These are phyloP conservation scores for Tipula lateralis DNA, from an alignment of 2,888 invertebrate genomes.

Conservation along the genomic window DNA sequence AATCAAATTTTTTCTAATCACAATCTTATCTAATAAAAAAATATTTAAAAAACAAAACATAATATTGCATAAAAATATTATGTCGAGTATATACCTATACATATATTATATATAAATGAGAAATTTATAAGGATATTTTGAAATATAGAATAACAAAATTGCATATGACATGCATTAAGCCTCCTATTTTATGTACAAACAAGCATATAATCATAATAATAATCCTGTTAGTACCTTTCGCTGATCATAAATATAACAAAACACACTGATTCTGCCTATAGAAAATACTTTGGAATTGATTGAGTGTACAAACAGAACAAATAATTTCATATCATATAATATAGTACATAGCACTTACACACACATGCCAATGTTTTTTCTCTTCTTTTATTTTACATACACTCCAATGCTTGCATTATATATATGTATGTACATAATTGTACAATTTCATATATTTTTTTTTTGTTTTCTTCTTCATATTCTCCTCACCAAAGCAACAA, in stretches of 20 bases:
- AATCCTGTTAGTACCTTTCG: not conserved
- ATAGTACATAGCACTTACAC: not conserved
- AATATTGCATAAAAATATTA: not conserved
- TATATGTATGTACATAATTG: not conserved
- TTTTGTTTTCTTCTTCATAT: not conserved
- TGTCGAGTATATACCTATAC: not conserved
- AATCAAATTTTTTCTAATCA: not conserved
- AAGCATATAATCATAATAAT: not conserved
- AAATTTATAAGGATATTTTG: not conserved
- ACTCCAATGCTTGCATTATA: not conserved
- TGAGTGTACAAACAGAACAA: not conserved
- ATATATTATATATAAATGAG: not conserved
- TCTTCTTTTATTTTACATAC: constrained; percentile 12
- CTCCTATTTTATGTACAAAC: not conserved
- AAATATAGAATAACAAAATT: constrained; percentile 4
- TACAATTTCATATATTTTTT: not conserved
- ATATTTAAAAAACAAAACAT: not conserved
- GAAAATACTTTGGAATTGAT: not conserved
- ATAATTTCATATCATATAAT: not conserved
- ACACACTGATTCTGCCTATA: not conserved
- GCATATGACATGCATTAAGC: constrained; percentile 15
- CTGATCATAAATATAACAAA: not conserved
- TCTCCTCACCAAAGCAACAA: not conserved
- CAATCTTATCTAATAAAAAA: not conserved
- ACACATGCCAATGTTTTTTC: not conserved